Evolutionary conservation across 2,797 vertebrate species (phyloP), one percentile per base, ranked within the genome.

Genomic region (Protosalanx chinensis): DNA sequence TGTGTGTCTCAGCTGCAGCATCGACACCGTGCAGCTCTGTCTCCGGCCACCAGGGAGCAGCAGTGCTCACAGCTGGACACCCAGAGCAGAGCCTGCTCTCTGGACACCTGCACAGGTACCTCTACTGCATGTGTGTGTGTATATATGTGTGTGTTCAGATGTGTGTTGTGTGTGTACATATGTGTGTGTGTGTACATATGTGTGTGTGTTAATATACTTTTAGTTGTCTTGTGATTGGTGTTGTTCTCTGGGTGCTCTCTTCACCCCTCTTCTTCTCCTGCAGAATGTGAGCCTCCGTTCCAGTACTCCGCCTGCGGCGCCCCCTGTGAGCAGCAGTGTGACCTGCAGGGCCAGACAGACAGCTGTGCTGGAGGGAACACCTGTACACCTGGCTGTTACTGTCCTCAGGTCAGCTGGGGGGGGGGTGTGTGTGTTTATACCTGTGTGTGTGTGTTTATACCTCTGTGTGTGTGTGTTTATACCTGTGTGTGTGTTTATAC

Each of bases 301-400:
- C 77, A 91, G 79, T 93, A 90, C 87, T 88, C 71, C 0, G 70
- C 81, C 0, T 97, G 96, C 0, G 94, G 92, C 1, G 81, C 87
- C 0, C 93, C 93, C 20, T 96, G 96, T 70, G 82, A 93, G n/a
- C 87, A 91, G 69, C 94, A 93, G 64, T 98, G 96, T 81, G 82
- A 86, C 8, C 88, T 94, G 51, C 83, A 70, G 62, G 86, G 83
- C 53, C 85, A 61, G 13, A 56, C 0, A 0, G 81, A 85, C 23
- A 80, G 84, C 51, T 97, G 95, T 81, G 72, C 64, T 2, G 90
- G 85, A 1, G 81, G 80, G 35, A 80, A 72, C 0, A 82, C 83
- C 46, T 97, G 96, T 73, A 91, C 89, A 15, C 90, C 93, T 0
- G 95, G 95, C 71, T 98, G 96, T 83, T 96, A 95, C 89, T 98